Evolutionary conservation across 2,888 invertebrate species (phyloP), one percentile per base, ranked within the genome.

Genomic region (Lepidochrysops patricia): DNA sequence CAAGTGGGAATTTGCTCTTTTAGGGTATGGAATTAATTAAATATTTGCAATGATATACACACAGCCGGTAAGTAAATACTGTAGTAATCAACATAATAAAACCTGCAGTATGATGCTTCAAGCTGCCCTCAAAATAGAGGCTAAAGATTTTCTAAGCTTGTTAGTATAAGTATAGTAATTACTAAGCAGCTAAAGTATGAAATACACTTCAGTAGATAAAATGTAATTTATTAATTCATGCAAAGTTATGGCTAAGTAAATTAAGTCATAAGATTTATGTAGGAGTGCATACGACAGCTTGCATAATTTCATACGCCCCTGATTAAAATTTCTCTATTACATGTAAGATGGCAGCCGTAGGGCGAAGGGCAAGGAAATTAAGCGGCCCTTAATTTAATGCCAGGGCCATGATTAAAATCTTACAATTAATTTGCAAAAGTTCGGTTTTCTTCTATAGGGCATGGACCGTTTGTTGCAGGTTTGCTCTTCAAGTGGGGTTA

Each of bases 271-370:
- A 50, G 83, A 88, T 89, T 88, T 85, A 87, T 82, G 79, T 74
- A 71, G 66, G 82, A 85, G 81, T 89, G 88, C 87, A 88, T 84
- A 81, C 80, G 89, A 87, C 87, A 86, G 85, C 74, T 76, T 87
- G 87, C 86, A 87, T 87, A 89, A 87, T 87, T 73, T 70, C 77
- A 82, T 80, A 86, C 83, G 79, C 87, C 86, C 87, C 84, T 87
- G 84, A 88, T 88, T 89, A 89, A 86, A 89, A 87, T 85, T 84
- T 84, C 77, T 84, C 80, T 82, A 80, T 84, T 82, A 84, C 80
- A 81, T 85, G 84, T 85, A 84, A 84, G 74, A 72, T 74, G 74
- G 77, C 77, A 84, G 82, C 80, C 77, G 74, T 76, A 83, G 83
- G 84, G 81, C 74, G 79, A 70, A 72, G 79, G 78, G 77, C 79